These are phyloP conservation scores for Bothrops jararaca DNA, from an alignment of 2,113 vertebrate species.

Conservation along the genomic window DNA sequence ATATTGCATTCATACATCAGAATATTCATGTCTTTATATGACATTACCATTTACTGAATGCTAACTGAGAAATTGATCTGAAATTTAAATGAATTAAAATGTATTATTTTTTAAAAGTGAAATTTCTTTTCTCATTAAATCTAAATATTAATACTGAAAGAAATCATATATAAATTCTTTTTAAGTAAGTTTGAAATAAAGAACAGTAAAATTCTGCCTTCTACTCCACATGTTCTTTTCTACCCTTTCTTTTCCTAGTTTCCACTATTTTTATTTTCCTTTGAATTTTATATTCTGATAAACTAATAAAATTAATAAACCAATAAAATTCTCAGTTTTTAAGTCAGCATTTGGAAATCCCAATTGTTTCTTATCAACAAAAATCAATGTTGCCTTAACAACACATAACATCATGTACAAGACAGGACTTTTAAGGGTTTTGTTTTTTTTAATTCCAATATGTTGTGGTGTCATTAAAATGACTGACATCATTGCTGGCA, in stretches of 20 bases:
- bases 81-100: background rate
- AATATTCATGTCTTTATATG: background rate
- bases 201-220: conserved; percentile 36
- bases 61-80: background rate
- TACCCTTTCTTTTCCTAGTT: background rate
- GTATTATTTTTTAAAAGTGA: background rate
- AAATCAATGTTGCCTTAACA: conserved; percentile 67
- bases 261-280: background rate
- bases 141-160: background rate
- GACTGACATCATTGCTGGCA: conserved; percentile 78
- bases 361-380: conserved; percentile 63
- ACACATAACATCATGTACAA: conserved; percentile 48
- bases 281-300: background rate
- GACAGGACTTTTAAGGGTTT: conserved; percentile 41
- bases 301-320: background rate
- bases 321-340: conserved; percentile 32
- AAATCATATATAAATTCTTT: background rate
- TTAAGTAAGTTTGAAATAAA: background rate
- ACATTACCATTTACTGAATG: background rate
- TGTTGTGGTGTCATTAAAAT: conserved; percentile 70
- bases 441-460: background rate
- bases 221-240: background rate
- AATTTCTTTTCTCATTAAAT: background rate
- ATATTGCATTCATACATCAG: conserved; percentile 16
- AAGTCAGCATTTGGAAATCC: conserved; percentile 42